Conservation (phyloP, 2,888 invertebrate genomes). For the Volucella inflata region DNA sequence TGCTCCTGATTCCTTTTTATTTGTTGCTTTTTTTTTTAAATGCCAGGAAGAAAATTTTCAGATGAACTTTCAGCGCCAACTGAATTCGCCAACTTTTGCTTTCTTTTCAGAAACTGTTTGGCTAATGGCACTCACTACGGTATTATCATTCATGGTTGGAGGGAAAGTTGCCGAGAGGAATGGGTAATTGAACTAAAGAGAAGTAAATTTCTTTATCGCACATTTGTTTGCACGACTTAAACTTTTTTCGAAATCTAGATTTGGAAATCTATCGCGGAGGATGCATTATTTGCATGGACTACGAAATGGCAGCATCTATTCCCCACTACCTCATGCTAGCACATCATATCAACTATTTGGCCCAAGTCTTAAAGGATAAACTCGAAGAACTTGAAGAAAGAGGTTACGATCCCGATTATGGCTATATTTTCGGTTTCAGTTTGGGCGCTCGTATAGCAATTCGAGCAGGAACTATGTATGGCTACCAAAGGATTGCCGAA, state of each 20-base stretch:
- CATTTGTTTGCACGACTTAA: neutral
- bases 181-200: conserved; percentile 75
- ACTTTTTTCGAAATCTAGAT: conserved; percentile 52
- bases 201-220: conserved; percentile 63
- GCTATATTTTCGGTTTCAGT: conserved; percentile 78
- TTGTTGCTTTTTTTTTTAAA: too few relatives aligned
- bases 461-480: conserved; percentile 76
- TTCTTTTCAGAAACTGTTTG: conserved; percentile 44
- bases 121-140: conserved; percentile 69
- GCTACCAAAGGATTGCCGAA: conserved; percentile 74
- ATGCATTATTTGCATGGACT: conserved; percentile 78
- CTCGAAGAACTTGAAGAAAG: conserved; percentile 69
- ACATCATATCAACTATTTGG: conserved; percentile 67
- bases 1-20: too few relatives aligned
- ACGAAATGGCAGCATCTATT: conserved; percentile 69
- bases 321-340: conserved; percentile 76
- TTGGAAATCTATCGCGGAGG: conserved; percentile 75
- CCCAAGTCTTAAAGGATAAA: conserved; percentile 71
- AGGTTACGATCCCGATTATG: conserved; percentile 74
- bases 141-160: conserved; percentile 78
- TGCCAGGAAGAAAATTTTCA: too few relatives aligned
- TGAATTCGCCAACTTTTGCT: neutral
- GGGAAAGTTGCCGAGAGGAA: conserved; percentile 74
- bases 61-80: too few relatives aligned
- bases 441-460: conserved; percentile 77